phyloP scores from a whole-genome alignment of 1,140 invertebrate species.

The Drosophila aff. region DNA sequence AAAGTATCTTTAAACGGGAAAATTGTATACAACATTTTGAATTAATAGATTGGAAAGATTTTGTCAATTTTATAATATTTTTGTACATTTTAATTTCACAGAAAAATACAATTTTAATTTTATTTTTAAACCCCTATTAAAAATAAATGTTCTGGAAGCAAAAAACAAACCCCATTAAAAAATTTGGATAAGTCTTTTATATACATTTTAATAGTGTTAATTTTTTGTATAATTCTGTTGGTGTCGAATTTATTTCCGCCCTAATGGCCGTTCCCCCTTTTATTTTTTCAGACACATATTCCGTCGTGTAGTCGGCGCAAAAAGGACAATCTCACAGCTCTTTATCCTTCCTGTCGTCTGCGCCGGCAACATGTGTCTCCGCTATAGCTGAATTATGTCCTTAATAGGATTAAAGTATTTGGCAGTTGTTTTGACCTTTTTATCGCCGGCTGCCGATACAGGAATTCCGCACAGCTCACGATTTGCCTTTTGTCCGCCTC shows the following conservation, averaged over 20 bases:
- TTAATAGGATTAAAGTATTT: constrained; percentile 83
- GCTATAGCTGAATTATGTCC: constrained; percentile 80
- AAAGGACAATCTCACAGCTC: constrained; percentile 75
- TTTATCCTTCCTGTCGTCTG: constrained; percentile 80
- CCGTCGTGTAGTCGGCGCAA: constrained; percentile 44
- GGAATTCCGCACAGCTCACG: constrained; percentile 60
- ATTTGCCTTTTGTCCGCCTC: constrained; percentile 36
- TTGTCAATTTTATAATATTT: too few species aligned
- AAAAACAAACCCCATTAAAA: background rate
- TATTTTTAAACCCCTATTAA: background rate
- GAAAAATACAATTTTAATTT: too few species aligned
- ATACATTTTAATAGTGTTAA: background rate
- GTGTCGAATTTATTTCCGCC: constrained; percentile 28
- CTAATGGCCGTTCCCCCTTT: constrained; percentile 15
- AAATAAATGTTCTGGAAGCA: background rate
- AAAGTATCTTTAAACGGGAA: background rate
- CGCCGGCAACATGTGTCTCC: constrained; percentile 75
- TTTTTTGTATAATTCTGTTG: constrained; percentile 8
- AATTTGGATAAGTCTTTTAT: background rate
- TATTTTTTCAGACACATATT: constrained; percentile 21
- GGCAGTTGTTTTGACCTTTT: constrained; percentile 77
- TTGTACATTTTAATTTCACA: too few species aligned
- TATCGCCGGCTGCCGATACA: constrained; percentile 65
- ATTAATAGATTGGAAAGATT: background rate
- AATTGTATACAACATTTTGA: background rate